Evolutionary conservation across 2,888 invertebrate species (phyloP), one percentile per base, ranked within the genome.

Genomic region (Drosophila meridiana): DNA sequence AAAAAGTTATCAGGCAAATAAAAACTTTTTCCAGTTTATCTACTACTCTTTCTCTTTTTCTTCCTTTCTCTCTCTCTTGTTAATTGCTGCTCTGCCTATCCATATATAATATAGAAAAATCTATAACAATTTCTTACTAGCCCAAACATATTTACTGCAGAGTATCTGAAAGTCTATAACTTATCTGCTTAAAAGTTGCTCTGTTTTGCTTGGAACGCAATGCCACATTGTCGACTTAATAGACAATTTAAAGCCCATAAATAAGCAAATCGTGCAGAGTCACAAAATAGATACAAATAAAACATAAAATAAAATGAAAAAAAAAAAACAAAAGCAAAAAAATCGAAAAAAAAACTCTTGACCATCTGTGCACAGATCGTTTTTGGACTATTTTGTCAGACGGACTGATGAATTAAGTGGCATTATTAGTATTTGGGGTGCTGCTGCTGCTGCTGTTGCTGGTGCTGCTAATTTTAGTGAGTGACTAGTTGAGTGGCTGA

Each of bases 201-300:
- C 43, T 58, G 57, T 72, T 69, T 74, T 81, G 74, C 53, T 67
- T 66, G 70, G 75, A 75, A 75, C 87, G 87, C 86, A 88, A 88
- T 87, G 69, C 84, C 87, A 90, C 89, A 89, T 87, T 87, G 90
- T 90, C 77, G 80, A 76, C 84, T 78, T 90, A 87, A 89, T 89
- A 87, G 87, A 87, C 89, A 90, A 90, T 87, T 89, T 89, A 90
- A 87, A 89, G 90, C 87, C 80, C 90, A 90, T 87, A 87, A 87
- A 87, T 84, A 90, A 87, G 74, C 87, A 83, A 86, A 83, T 83
- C 80, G 74, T 58, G 74, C 65, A 72, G 50, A 82, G 69, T 59
- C 78, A 67, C 72, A 68, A 66, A 73, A 77, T 58, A 75, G 56
- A 77, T 47, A 77, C 43, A 71, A 36, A 63, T 43, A 52, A 47